Conservation (phyloP, 2,797 vertebrate species). For the Anabas testudineus region DNA sequence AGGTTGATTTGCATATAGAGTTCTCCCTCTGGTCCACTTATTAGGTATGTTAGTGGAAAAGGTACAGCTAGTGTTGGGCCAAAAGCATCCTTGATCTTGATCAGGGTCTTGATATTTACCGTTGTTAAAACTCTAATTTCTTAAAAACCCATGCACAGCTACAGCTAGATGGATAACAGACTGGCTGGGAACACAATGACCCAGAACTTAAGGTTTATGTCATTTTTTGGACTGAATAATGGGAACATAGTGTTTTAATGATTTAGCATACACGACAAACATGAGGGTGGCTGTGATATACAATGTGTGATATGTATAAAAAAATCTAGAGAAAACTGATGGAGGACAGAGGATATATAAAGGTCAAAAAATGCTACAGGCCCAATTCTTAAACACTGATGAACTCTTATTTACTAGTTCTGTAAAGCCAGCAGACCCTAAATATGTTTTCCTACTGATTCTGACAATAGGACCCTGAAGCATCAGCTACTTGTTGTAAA, state of each 20-base stretch:
- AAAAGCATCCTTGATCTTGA: slow-evolving; percentile 24
- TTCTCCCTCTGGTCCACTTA: slow-evolving; percentile 72
- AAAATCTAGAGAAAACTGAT: not conserved
- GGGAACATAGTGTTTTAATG: not conserved
- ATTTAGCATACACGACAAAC: not conserved
- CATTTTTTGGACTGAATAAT: not conserved
- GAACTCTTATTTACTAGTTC: not conserved
- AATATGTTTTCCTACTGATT: slow-evolving; percentile 8
- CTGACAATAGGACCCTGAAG: not conserved
- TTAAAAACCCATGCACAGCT: not conserved
- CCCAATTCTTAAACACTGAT: not conserved
- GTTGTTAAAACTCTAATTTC: slow-evolving; percentile 3
- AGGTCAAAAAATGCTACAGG: not conserved
- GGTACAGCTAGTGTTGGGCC: not conserved
- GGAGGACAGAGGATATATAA: not conserved
- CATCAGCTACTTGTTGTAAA: not conserved
- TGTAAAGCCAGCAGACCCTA: too few species aligned
- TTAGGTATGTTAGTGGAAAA: slow-evolving; percentile 45
- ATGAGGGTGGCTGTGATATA: not conserved
- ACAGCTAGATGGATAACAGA: not conserved
- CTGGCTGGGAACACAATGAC: not conserved
- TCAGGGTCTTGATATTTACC: not conserved
- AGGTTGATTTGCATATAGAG: slow-evolving; percentile 42
- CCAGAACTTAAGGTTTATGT: not conserved
- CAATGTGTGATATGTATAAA: not conserved